Conservation (phyloP, 2,797 vertebrate genomes). For the Lerista edwardsae region DNA sequence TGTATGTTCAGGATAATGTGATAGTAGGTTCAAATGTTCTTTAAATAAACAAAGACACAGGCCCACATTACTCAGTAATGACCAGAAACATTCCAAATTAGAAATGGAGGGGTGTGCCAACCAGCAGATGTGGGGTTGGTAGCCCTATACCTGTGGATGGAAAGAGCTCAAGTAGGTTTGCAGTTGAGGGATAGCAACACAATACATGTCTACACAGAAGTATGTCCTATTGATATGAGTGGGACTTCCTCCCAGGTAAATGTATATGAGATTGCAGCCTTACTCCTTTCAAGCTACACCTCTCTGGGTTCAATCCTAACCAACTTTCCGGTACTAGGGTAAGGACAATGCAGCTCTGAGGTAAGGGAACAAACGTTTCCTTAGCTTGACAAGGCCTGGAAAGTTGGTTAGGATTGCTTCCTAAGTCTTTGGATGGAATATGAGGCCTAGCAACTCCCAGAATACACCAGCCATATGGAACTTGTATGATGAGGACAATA, state of each 20-base stretch:
- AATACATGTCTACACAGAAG: too few relatives aligned
- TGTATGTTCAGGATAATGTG: slow-evolving; percentile 67
- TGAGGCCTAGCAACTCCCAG: background rate
- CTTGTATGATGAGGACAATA: too few relatives aligned
- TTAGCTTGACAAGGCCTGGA: too few relatives aligned
- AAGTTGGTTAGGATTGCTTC: too few relatives aligned
- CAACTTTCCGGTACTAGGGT: too few relatives aligned
- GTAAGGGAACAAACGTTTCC: too few relatives aligned
- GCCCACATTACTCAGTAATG: slow-evolving; percentile 45
- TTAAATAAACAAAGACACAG: slow-evolving; percentile 49
- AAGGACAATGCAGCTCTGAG: too few relatives aligned
- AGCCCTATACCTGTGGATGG: slow-evolving; percentile 36
- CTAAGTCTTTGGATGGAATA: background rate
- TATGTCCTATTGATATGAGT: too few relatives aligned
- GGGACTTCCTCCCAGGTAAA: too few relatives aligned
- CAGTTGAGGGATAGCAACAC: background rate
- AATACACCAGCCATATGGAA: too few relatives aligned
- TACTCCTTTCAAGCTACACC: background rate
- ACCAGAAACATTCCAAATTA: slow-evolving; percentile 54
- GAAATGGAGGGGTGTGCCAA: slow-evolving; percentile 46
- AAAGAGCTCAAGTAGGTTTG: slow-evolving; percentile 11
- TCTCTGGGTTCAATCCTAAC: too few relatives aligned
- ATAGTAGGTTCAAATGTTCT: slow-evolving; percentile 58
- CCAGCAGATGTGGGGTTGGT: slow-evolving; percentile 53
- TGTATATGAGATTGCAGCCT: too few relatives aligned